A percentile compares a stretch with the other conserved stretches of the same genome.
Conservation (phyloP, 2,888 invertebrate species). For the Philonicus albiceps region DNA sequence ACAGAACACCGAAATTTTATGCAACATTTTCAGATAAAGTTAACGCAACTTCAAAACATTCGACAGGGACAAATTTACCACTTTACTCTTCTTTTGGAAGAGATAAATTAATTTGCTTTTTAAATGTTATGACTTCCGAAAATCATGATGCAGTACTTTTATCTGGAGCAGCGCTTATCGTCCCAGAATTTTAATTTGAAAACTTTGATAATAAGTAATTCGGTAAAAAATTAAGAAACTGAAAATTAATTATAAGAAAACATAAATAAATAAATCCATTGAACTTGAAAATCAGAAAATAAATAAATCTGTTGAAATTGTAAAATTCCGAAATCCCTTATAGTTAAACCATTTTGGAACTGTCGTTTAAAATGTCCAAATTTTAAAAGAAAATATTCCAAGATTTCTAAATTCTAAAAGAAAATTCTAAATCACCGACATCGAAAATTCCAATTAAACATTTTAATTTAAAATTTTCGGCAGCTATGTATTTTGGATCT, state of each 20-base stretch:
- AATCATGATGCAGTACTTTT: conserved; percentile 55
- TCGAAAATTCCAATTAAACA: too few species aligned
- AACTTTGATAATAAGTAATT: not conserved
- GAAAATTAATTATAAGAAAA: not conserved
- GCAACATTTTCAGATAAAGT: conserved; percentile 51
- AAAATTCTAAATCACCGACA: too few species aligned
- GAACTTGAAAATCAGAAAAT: too few species aligned
- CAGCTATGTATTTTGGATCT: too few species aligned
- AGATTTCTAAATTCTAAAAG: too few species aligned
- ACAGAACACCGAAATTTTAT: conserved; percentile 51
- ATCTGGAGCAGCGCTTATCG: conserved; percentile 60
- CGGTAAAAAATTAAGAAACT: not conserved
- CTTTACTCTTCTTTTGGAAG: conserved; percentile 57
- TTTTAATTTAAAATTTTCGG: too few species aligned
- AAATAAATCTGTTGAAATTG: too few species aligned
- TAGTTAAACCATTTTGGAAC: too few species aligned
- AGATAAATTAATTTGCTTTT: conserved; percentile 57
- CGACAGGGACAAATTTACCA: conserved; percentile 50
- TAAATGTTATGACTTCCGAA: conserved; percentile 54
- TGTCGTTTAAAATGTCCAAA: too few species aligned
- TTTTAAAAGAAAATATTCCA: too few species aligned
- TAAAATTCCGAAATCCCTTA: too few species aligned
- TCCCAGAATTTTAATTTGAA: conserved; percentile 49
- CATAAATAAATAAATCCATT: not conserved
- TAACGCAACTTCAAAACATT: not conserved